These are phyloP conservation scores for Rhea americana DNA, from an alignment of 2,113 vertebrate genomes.

Conservation along the genomic window DNA sequence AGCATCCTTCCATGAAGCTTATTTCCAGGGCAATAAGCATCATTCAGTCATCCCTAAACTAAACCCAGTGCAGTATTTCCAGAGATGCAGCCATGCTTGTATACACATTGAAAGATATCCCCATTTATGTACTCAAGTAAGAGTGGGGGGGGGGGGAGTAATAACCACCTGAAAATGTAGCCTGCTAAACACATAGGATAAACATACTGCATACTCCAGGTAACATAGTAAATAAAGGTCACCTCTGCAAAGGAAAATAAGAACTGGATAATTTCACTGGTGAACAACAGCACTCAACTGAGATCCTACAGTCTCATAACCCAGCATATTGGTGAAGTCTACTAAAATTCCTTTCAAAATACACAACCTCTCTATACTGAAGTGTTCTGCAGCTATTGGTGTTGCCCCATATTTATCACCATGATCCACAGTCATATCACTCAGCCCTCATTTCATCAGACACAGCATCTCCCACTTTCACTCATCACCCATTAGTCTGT, in stretches of 20 bases:
- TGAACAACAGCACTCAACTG: fast-evolving
- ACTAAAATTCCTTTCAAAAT: background rate
- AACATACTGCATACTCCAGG: background rate
- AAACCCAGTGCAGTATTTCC: background rate
- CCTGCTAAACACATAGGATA: background rate
- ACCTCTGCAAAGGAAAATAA: background rate
- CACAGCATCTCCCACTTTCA: background rate
- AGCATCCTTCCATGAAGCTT: background rate
- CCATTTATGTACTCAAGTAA: background rate
- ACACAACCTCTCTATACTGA: background rate
- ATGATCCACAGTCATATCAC: background rate
- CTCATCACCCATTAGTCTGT: background rate
- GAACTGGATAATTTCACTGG: background rate
- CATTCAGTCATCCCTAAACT: background rate
- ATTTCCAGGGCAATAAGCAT: background rate
- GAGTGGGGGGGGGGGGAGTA: background rate
- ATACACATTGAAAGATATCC: background rate
- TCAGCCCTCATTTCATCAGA: background rate
- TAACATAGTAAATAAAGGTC: background rate
- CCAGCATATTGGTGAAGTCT: background rate
- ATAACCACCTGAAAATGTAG: background rate
- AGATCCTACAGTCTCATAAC: background rate
- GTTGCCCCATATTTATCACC: background rate
- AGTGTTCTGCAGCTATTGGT: background rate
- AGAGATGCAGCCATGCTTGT: background rate